Evolutionary conservation across 2,888 invertebrate genomes (phyloP), one percentile per base, ranked within the genome.

Genomic region (Galerucella nymphaeae): DNA sequence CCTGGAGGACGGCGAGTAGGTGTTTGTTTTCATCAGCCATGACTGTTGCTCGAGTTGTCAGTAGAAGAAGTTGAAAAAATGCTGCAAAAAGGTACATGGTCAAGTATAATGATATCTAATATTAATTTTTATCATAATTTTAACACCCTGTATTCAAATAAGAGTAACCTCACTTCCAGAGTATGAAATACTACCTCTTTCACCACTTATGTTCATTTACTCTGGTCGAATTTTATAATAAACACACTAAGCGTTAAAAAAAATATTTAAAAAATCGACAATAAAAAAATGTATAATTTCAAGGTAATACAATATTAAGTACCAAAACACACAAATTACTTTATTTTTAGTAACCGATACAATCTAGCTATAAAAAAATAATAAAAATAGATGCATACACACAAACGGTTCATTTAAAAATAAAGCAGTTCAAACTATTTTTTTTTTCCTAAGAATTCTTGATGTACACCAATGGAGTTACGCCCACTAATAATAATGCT

Each of bases 1-100:
- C 84, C 72, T 79, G 77, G 8, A 82, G 71, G 2, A 85, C 82
- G 66, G 77, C 73, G 30, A 70, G 71, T 11, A 79, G 58, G 50
- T 75, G 70, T 38, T 74, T 74, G n/a, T 71, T 67, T 66, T 73
- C 69, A 72, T 72, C 76, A 18, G 77, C 76, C 80, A 80, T 80
- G 20, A 53, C 66, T 11, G 38, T 48, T 18, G 53, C 14, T 50
- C 11, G 57, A 20, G 62, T 41, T 9, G 42, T 62, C 2, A 62
- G 58, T 55, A 63, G 10, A 57, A 70, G 30, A 11, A 41, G n/a
- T 42, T 41, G 18, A 23, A 70, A 14, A 55, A 63, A 55, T 18
- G 45, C 63, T 63, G 63, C 13, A 70, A 69, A 11, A 62, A 53
- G 45, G 8, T 45, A 20, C 1, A 8, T 38, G 30, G 30, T 38